These are phyloP conservation scores for Sebastes minor DNA, from an alignment of 2,797 vertebrate species.

Conservation along the genomic window DNA sequence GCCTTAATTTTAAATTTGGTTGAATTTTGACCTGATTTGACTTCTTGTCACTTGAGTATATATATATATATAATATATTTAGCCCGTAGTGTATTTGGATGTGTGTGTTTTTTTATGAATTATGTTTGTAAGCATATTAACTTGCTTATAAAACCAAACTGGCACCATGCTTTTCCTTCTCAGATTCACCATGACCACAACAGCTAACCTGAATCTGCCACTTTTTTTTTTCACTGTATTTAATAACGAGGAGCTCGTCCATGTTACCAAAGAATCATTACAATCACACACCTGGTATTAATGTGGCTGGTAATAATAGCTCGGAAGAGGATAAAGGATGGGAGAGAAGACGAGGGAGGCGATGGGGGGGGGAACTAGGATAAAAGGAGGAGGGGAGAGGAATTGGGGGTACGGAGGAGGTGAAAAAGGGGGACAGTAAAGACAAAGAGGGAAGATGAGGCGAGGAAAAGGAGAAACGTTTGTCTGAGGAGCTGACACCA, in stretches of 20 bases:
- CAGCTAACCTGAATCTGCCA: slow-evolving; percentile 46
- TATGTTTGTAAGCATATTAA: background rate
- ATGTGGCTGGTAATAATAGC: slow-evolving; percentile 51
- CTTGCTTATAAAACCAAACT: background rate
- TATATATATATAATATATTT: too few relatives aligned
- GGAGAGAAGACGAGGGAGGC: background rate
- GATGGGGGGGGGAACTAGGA: slow-evolving; percentile 5
- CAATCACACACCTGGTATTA: slow-evolving; percentile 60
- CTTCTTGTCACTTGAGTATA: background rate
- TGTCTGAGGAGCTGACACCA: slow-evolving; percentile 23
- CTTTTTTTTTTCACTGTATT: slow-evolving; percentile 22
- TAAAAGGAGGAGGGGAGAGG: background rate
- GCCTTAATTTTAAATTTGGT: too few relatives aligned
- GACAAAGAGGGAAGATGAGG: background rate
- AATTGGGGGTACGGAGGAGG: background rate
- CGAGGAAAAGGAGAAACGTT: background rate
- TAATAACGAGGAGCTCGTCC: slow-evolving; percentile 54
- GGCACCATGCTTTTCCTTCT: background rate
- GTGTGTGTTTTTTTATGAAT: background rate
- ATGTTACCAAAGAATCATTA: slow-evolving; percentile 61
- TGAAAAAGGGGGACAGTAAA: background rate
- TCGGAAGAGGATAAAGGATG: background rate
- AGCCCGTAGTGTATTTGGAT: too few relatives aligned
- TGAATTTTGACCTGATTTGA: background rate
- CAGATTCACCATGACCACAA: background rate